A percentile compares a stretch with the other conserved stretches of the same genome.
These are phyloP conservation scores for Coelopa frigida DNA, from an alignment of 1,140 invertebrate genomes.

Conservation along the genomic window DNA sequence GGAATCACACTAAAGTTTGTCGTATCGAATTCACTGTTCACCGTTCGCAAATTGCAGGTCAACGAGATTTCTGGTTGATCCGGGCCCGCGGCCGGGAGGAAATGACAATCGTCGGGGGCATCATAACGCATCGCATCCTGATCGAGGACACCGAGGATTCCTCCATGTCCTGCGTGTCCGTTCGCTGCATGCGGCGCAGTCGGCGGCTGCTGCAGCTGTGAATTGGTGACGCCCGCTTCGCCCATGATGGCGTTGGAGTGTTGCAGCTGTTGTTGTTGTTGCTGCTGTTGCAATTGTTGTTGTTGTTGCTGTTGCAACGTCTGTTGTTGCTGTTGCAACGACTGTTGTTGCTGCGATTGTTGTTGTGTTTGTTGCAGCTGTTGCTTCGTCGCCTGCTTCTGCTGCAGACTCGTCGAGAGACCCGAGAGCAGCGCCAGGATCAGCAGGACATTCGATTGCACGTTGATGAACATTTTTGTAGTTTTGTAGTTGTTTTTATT, in stretches of 20 bases:
- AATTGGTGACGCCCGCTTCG: slow-evolving; percentile 34
- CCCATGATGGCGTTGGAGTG: slow-evolving; percentile 42
- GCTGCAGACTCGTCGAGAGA: too few species aligned
- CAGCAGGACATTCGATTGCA: slow-evolving; percentile 3
- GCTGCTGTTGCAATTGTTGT: slow-evolving; percentile 7
- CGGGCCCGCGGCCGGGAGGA: slow-evolving; percentile 26
- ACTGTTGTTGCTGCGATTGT: slow-evolving; percentile 7
- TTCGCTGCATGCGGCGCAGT: slow-evolving; percentile 20
- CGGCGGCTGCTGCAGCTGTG: slow-evolving; percentile 28
- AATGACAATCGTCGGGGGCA: slow-evolving; percentile 69
- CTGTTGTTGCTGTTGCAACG: slow-evolving; percentile 8
- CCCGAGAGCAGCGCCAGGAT: slow-evolving; percentile 2
- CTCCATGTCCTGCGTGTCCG: neutral
- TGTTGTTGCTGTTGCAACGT: slow-evolving; percentile 6
- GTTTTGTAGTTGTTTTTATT: slow-evolving; percentile 5
- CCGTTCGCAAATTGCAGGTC: slow-evolving; percentile 68
- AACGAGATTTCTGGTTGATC: slow-evolving; percentile 61
- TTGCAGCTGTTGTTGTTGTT: slow-evolving; percentile 23
- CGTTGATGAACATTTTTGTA: slow-evolving; percentile 5
- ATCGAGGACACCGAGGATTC: neutral
- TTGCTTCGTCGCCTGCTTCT: slow-evolving; percentile 12
- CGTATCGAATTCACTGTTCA: slow-evolving; percentile 75
- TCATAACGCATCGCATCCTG: slow-evolving; percentile 52
- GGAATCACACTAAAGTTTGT: slow-evolving; percentile 82
- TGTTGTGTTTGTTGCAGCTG: slow-evolving; percentile 10